A percentile compares a stretch with the other conserved stretches of the same genome.
phyloP scores from a whole-genome alignment of 2,113 vertebrate species.

The Rhinopomastus cyanomelas region DNA sequence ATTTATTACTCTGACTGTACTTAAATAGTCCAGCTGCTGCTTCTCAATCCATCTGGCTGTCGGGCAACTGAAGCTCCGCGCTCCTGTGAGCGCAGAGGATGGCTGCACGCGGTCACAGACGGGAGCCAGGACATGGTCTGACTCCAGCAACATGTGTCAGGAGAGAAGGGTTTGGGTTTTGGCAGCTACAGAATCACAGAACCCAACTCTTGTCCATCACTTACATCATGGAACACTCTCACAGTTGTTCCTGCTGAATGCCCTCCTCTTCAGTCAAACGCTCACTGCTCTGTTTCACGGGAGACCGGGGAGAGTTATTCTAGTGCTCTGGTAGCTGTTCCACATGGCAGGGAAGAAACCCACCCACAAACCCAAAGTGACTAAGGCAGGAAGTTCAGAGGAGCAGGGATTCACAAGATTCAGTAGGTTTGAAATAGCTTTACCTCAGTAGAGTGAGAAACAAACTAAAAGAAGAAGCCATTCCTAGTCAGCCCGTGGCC shows the following conservation, averaged over 20 bases:
- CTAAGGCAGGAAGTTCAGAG: no score
- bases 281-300: background rate
- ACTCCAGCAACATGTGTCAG: background rate
- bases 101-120: rapidly evolving
- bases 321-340: background rate
- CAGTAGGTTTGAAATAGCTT: background rate
- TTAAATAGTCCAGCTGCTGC: background rate
- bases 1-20: background rate
- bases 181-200: background rate
- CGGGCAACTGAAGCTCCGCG: background rate
- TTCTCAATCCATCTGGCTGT: rapidly evolving
- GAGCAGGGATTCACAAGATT: background rate
- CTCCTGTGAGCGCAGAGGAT: background rate
- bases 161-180: background rate
- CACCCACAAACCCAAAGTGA: background rate
- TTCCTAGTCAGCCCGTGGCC: background rate
- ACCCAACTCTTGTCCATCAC: background rate
- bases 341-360: background rate
- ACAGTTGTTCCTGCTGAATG: background rate
- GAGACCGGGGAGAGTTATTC: background rate
- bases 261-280: background rate
- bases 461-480: background rate
- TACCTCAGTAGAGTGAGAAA: background rate
- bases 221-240: background rate
- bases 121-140: rapidly evolving